Percentiles rank a stretch among this genome's conserved stretches.
Conservation (phyloP, 2,797 vertebrate species). For the Pangasius macronema region DNA sequence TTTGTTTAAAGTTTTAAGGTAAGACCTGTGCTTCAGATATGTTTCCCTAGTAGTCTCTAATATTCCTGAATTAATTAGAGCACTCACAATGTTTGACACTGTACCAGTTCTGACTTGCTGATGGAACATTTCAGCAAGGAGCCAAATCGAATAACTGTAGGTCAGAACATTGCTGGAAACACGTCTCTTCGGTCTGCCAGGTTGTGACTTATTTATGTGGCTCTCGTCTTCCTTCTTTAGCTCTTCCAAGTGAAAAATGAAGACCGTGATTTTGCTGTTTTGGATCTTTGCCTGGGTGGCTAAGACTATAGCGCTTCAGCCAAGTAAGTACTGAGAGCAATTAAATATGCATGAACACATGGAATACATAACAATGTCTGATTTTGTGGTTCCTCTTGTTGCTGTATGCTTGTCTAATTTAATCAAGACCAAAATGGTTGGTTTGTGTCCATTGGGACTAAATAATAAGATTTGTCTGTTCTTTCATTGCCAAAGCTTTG, state of each 20-base stretch:
- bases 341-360: neutral
- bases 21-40: conserved; percentile 15
- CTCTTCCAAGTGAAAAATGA: conserved; percentile 61
- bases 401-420: neutral
- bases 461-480: neutral
- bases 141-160: neutral
- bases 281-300: conserved; percentile 53
- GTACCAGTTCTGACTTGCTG: conserved; percentile 29
- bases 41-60: neutral
- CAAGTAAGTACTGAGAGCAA: conserved; percentile 64
- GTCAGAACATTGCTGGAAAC: conserved; percentile 3
- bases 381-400: neutral
- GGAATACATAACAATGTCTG: neutral
- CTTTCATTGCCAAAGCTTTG: neutral
- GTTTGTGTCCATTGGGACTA: neutral
- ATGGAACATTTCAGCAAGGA: conserved; percentile 9
- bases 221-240: conserved; percentile 22
- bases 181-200: neutral
- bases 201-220: conserved; percentile 16
- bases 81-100: neutral
- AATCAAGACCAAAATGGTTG: neutral
- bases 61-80: conserved; percentile 19
- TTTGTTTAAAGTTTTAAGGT: conserved; percentile 43
- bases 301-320: conserved; percentile 57
- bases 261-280: conserved; percentile 60